These are phyloP conservation scores for Ophion ellenae DNA, from an alignment of 2,888 invertebrate species.

Conservation along the genomic window DNA sequence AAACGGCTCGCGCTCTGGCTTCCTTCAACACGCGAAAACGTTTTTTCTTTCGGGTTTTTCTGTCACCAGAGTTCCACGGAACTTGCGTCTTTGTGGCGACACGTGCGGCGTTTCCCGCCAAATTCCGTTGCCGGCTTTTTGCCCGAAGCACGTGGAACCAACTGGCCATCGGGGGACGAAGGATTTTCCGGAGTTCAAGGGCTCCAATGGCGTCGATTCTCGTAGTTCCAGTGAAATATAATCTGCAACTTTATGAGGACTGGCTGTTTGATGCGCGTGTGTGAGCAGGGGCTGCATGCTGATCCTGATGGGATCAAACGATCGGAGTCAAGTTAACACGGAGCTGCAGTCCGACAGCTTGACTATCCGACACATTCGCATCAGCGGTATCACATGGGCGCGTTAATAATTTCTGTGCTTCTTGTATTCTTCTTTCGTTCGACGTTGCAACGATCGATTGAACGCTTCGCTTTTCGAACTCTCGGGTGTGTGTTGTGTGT, in stretches of 20 bases:
- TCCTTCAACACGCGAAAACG: background rate
- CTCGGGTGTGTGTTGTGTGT: background rate
- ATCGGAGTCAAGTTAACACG: background rate
- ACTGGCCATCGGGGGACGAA: background rate
- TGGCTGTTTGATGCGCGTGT: background rate
- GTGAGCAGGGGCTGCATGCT: too few species aligned
- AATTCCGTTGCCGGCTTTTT: constrained; percentile 40
- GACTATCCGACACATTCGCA: background rate
- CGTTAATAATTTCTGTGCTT: constrained; percentile 11
- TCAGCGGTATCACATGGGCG: constrained; percentile 19
- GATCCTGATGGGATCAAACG: too few species aligned
- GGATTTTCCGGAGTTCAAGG: background rate
- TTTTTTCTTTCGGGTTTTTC: background rate
- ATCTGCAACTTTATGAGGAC: background rate
- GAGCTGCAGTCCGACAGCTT: background rate
- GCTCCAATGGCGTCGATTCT: background rate
- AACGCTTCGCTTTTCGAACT: constrained; percentile 36
- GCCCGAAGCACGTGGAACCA: constrained; percentile 41
- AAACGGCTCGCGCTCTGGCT: background rate
- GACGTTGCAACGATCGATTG: constrained; percentile 54
- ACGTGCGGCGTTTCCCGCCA: constrained; percentile 61
- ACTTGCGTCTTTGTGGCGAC: constrained; percentile 2
- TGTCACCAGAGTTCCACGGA: background rate
- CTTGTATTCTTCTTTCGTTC: constrained; percentile 31
- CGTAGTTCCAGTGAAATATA: background rate